phyloP scores from a whole-genome alignment of 2,888 invertebrate species.

The Ferrisia virgata region DNA sequence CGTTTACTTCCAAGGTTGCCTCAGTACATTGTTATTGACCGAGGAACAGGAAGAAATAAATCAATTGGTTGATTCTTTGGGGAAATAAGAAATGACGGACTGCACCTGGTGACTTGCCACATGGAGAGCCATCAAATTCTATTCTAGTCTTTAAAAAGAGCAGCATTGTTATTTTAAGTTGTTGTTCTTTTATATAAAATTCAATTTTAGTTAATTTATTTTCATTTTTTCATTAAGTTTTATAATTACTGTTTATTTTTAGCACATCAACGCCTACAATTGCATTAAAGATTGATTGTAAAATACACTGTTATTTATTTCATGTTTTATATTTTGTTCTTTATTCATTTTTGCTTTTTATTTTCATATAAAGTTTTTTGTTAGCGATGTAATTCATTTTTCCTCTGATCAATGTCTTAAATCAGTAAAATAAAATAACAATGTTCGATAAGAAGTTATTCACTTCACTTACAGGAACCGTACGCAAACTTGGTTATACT shows the following conservation, averaged over 20 bases:
- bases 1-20: slow-evolving; percentile 76
- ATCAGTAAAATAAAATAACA: too few species aligned
- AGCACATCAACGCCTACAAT: slow-evolving; percentile 10
- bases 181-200: slow-evolving; percentile 39
- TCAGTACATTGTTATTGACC: slow-evolving; percentile 72
- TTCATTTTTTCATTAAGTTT: slow-evolving; percentile 38
- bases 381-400: slow-evolving; percentile 10
- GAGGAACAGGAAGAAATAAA: slow-evolving; percentile 74
- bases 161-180: background rate
- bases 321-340: slow-evolving; percentile 37
- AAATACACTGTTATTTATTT: slow-evolving; percentile 40
- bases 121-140: slow-evolving; percentile 48
- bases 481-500: too few species aligned
- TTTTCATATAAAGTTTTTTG: slow-evolving; percentile 23
- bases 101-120: slow-evolving; percentile 36
- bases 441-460: too few species aligned
- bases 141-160: slow-evolving; percentile 48
- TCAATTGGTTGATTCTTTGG: slow-evolving; percentile 76
- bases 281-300: slow-evolving; percentile 39
- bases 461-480: too few species aligned
- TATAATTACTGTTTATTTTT: slow-evolving; percentile 38
- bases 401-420: background rate
- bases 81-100: slow-evolving; percentile 56
- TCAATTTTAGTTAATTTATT: slow-evolving; percentile 42
- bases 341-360: too few species aligned